phyloP scores from a whole-genome alignment of 2,113 vertebrate species.

The Triplophysa rosa region DNA sequence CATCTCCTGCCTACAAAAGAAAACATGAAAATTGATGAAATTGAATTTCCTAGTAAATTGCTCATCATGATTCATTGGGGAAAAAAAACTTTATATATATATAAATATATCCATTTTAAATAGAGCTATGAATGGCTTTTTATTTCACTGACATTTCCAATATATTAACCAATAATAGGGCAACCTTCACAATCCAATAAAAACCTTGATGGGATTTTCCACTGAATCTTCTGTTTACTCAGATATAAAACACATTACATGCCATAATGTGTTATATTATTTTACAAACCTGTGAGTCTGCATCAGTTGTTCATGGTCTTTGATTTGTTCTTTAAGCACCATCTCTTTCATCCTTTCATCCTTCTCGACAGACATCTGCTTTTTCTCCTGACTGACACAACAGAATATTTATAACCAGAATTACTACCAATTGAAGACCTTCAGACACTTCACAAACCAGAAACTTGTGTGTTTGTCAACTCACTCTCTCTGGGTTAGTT shows the following conservation, averaged over 20 bases:
- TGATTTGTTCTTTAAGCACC: conserved; percentile 34
- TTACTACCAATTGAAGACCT: neutral
- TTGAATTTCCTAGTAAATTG: neutral
- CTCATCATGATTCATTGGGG: too few relatives aligned
- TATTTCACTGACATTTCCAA: neutral
- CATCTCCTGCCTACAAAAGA: conserved; percentile 59
- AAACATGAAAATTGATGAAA: neutral
- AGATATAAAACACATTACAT: too few relatives aligned
- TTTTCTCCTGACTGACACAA: conserved; percentile 60
- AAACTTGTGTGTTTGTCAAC: conserved; percentile 43
- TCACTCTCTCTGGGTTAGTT: conserved; percentile 79
- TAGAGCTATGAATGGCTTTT: neutral
- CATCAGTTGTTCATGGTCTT: conserved; percentile 32
- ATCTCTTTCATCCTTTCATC: conserved; percentile 17
- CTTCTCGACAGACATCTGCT: conserved; percentile 43
- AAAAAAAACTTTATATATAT: too few relatives aligned
- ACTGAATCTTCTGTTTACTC: too few relatives aligned
- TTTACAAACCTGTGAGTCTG: conserved; percentile 24
- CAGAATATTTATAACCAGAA: neutral
- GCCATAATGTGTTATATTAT: neutral
- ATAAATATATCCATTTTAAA: too few relatives aligned
- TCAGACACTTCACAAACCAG: neutral
- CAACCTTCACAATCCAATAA: neutral
- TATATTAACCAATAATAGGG: neutral
- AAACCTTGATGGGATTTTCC: too few relatives aligned